phyloP scores from a whole-genome alignment of 2,113 vertebrate species.

The Brachyistius frenatus region DNA sequence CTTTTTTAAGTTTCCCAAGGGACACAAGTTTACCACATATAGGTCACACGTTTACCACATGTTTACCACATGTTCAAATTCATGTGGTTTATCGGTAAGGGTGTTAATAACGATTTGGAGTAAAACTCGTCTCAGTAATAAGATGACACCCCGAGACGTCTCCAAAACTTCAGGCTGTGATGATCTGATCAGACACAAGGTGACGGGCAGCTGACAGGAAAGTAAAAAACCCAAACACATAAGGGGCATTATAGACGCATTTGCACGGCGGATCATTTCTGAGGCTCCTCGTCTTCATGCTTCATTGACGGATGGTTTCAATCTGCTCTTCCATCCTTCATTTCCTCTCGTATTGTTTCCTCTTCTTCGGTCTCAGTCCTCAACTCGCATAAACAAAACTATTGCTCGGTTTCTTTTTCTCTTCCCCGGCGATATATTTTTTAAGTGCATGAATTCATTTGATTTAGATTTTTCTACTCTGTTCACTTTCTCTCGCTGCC shows the following conservation, averaged over 20 bases:
- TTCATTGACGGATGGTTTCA: constrained; percentile 13
- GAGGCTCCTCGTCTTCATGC: not conserved
- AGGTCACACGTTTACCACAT: too few species aligned
- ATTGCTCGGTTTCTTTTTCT: not conserved
- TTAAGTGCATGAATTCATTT: not conserved
- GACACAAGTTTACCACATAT: too few species aligned
- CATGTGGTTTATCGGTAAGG: too few species aligned
- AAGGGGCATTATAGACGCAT: not conserved
- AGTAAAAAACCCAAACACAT: not conserved
- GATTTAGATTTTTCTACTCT: not conserved
- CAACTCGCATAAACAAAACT: not conserved
- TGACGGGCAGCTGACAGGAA: not conserved
- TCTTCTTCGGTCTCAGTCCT: not conserved
- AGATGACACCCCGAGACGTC: not conserved
- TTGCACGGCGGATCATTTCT: not conserved
- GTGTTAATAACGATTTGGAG: too few species aligned
- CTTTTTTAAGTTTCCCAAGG: too few species aligned
- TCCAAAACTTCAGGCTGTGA: constrained; percentile 10
- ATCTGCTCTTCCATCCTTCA: not conserved
- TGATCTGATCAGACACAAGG: constrained; percentile 13
- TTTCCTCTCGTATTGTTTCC: not conserved
- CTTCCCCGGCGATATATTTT: not conserved
- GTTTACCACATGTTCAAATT: too few species aligned
- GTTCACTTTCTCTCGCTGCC: not conserved
- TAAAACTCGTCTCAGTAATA: not conserved